These are phyloP conservation scores for Oscheius sp. DNA, from an alignment of 2,888 invertebrate species.

Conservation along the genomic window DNA sequence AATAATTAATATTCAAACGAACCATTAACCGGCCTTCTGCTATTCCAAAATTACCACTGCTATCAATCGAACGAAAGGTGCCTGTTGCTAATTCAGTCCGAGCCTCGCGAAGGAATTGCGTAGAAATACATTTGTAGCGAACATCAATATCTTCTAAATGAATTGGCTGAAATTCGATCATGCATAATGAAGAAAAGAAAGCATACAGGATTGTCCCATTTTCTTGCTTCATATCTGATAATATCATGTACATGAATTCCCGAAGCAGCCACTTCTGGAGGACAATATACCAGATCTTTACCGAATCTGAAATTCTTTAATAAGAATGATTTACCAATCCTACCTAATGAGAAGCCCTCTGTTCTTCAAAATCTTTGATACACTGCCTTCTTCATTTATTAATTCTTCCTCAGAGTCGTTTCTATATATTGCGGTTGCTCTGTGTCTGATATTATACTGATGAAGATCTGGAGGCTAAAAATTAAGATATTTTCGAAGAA, in stretches of 20 bases:
- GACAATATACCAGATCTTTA: constrained; percentile 13
- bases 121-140: not conserved
- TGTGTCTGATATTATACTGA: not conserved
- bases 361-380: not conserved
- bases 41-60: constrained; percentile 6
- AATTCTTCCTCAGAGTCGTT: not conserved
- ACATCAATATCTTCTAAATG: not conserved
- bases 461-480: not conserved
- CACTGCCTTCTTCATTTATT: not conserved
- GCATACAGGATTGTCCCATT: constrained; percentile 28
- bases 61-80: not conserved
- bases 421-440: not conserved
- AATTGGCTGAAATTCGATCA: not conserved
- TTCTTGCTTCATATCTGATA: constrained; percentile 36
- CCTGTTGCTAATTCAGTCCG: constrained; percentile 1
- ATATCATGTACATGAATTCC: constrained; percentile 41
- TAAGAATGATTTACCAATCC: too few species aligned
- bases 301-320: constrained; percentile 7
- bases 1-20: not conserved
- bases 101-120: constrained; percentile 3
- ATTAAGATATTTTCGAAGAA: not conserved
- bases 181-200: too few species aligned
- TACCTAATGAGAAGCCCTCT: not conserved
- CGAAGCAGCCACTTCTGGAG: not conserved
- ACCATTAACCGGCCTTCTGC: not conserved